phyloP scores from a whole-genome alignment of 2,113 vertebrate species.

The Dolichotis patagonum region DNA sequence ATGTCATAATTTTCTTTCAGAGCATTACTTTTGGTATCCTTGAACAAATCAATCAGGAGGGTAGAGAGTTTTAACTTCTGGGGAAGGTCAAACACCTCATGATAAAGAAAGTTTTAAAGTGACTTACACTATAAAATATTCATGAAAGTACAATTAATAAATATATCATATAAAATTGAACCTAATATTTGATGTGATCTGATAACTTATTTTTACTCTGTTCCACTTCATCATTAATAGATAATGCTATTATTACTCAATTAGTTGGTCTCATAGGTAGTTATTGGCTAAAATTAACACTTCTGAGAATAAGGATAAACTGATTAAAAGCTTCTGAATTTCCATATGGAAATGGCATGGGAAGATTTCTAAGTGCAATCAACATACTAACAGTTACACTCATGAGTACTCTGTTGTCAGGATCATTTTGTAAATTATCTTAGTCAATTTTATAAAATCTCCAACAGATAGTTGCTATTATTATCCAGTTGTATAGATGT shows the following conservation, averaged over 20 bases:
- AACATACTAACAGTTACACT: not conserved
- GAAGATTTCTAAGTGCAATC: not conserved
- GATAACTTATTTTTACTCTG: not conserved
- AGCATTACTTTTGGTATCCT: not conserved
- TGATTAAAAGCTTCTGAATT: not conserved
- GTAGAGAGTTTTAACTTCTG: not conserved
- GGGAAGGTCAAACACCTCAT: not conserved
- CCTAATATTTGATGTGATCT: not conserved
- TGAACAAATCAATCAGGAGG: not conserved
- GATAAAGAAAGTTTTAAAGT: not conserved
- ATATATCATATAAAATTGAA: not conserved
- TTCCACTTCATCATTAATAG: not conserved
- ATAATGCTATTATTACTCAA: not conserved
- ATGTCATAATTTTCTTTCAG: not conserved
- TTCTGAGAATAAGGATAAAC: not conserved
- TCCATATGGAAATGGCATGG: not conserved
- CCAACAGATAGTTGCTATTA: not conserved
- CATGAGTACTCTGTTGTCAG: conserved; percentile 9
- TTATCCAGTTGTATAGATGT: not conserved
- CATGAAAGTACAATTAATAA: not conserved
- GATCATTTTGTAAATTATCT: conserved; percentile 46
- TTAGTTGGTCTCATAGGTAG: not conserved
- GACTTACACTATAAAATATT: not conserved
- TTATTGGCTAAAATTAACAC: not conserved
- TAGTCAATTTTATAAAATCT: not conserved